Evolutionary conservation across 2,888 invertebrate species (phyloP).

Genomic region (Rhingia campestris): DNA sequence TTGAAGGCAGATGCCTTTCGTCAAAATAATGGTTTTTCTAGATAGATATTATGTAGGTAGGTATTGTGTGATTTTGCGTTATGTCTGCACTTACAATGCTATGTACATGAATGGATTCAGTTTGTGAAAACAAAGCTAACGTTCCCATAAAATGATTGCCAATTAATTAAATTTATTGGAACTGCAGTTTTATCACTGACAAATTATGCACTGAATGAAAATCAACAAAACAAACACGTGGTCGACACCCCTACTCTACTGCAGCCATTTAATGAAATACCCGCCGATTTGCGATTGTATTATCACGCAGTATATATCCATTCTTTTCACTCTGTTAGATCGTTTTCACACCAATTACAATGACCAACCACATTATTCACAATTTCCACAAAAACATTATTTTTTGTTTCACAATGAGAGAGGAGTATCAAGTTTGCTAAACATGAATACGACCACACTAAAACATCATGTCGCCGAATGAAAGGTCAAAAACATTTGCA

Average conservation of each 20-base stretch:
- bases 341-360: constrained; percentile 36
- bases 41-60: no score
- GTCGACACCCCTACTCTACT: constrained; percentile 28
- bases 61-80: no score
- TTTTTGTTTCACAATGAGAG: constrained; percentile 12
- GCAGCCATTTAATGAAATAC: constrained; percentile 24
- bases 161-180: not conserved
- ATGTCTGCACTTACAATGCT: no score
- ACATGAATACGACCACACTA: not conserved
- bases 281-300: constrained; percentile 25
- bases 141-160: no score
- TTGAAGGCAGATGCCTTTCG: no score
- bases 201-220: not conserved
- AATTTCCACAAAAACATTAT: constrained; percentile 45
- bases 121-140: no score
- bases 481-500: constrained; percentile 47
- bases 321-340: constrained; percentile 6
- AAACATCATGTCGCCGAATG: constrained; percentile 20
- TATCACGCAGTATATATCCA: not conserved
- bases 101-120: no score
- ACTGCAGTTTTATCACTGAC: not conserved
- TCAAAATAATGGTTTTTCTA: no score
- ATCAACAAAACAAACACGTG: constrained; percentile 40
- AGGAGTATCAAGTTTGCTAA: constrained; percentile 16
- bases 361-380: constrained; percentile 50